Base-by-base conservation (phyloP, 1,140 invertebrate species). In the Rhopalosiphum padi region DNA sequence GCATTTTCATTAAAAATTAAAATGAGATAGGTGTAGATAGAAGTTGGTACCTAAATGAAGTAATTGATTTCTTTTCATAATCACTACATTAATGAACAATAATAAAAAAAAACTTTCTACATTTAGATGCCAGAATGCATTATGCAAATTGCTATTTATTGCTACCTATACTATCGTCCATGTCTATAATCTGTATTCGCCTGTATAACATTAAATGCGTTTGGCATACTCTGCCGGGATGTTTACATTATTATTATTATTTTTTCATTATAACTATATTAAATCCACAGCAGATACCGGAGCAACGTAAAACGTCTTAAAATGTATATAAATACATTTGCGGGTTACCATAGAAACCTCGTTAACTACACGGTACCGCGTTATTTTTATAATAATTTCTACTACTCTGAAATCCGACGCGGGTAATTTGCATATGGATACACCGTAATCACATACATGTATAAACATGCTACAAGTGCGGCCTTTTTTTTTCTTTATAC, bases 51-150 rank as follows among this genome's bases (percentile, higher is more conserved):
- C 1, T 41, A 41, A 41, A 41, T 77, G n/a, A 77, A 77, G 60
- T 77, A 77, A 77, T 77, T 77, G 30, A 77, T 77, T 77, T 77
- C 15, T 77, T n/a, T 77, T n/a, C 30, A 77, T n/a, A n/a, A 77
- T 6, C 5, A n/a, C n/a, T 77, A 30, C 15, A 77, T 77, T 77
- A 18, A 77, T n/a, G 60, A 77, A n/a, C 11, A 18, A 77, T n/a
- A 77, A 85, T 43, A n/a, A 86, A 86, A 86, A 86, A 46, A 86
- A 46, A 86, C 43, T 86, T 86, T 86, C 85, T 48, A 46, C 23
- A 48, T 46, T 46, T 41, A 86, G 60, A 86, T 7, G 0, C 35
- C 35, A 83, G 37, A 41, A 83, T 83, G 22, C 22, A 21, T 83
- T 83, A 83, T 83, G 82, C 37, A 83, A 37, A 37, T 83, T 2